Conservation (phyloP, 2,888 invertebrate genomes). For the Conops quadrifasciatus region DNA sequence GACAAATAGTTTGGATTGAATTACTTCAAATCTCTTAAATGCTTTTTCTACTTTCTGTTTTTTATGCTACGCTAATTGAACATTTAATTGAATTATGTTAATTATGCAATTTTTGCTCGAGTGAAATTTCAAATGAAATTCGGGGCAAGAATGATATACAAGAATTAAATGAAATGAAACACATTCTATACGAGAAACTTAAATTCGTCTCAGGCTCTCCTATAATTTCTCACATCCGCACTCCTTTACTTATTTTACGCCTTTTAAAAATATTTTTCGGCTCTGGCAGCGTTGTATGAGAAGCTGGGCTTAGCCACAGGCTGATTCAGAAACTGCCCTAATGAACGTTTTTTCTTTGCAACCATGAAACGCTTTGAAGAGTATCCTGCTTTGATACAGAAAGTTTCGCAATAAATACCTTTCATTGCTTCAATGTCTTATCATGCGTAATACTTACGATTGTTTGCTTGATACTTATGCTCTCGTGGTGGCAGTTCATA, state of each 20-base stretch:
- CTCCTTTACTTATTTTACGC: background rate
- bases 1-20: slow-evolving; percentile 18
- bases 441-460: slow-evolving; percentile 53
- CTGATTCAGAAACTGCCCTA: slow-evolving; percentile 54
- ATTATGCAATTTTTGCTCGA: background rate
- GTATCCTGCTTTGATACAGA: slow-evolving; percentile 48
- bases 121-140: slow-evolving; percentile 13
- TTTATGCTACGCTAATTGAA: slow-evolving; percentile 29
- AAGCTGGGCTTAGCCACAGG: slow-evolving; percentile 54
- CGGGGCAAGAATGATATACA: background rate
- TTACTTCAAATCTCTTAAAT: background rate
- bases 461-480: slow-evolving; percentile 53
- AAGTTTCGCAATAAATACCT: background rate
- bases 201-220: background rate
- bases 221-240: background rate
- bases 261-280: slow-evolving; percentile 58
- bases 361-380: slow-evolving; percentile 63
- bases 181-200: background rate
- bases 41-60: background rate
- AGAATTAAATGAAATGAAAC: background rate
- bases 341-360: slow-evolving; percentile 60
- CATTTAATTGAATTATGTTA: slow-evolving; percentile 29
- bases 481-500: slow-evolving; percentile 59
- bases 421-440: background rate
- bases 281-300: slow-evolving; percentile 51